Evolutionary conservation across 92 coral and sea anemone species (phyloP).

Genomic region (Paragorgia papillata): DNA sequence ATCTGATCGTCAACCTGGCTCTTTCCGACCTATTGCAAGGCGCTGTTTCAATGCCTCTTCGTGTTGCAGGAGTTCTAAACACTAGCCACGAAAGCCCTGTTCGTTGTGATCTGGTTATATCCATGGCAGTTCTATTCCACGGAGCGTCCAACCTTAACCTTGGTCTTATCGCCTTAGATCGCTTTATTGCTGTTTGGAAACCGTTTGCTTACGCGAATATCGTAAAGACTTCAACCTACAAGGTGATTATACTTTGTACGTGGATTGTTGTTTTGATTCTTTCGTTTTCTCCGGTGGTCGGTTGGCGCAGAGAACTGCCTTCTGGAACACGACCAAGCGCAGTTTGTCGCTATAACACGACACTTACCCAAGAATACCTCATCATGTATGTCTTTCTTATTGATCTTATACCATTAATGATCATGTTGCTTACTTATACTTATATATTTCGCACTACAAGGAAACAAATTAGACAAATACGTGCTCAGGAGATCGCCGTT

Average conservation of each 20-base stretch:
- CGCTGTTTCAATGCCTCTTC: constrained; percentile 80
- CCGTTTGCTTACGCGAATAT: constrained; percentile 23
- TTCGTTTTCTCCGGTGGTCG: constrained; percentile 65
- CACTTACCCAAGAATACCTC: constrained; percentile 71
- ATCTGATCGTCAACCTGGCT: constrained; percentile 87
- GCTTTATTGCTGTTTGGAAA: constrained; percentile 57
- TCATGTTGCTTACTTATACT: constrained; percentile 72
- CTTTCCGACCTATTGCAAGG: constrained; percentile 92
- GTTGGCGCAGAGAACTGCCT: constrained; percentile 58
- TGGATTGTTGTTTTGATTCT: constrained; percentile 66
- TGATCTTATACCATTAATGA: constrained; percentile 68
- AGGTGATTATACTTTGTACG: constrained; percentile 38
- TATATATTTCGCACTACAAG: constrained; percentile 81
- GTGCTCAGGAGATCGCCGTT: constrained; percentile 39
- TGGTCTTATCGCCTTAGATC: constrained; percentile 33
- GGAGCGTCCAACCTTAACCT: constrained; percentile 25
- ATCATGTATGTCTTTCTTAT: constrained; percentile 72
- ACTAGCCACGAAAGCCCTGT: constrained; percentile 6
- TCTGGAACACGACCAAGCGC: constrained; percentile 53
- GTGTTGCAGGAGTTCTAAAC: constrained; percentile 81
- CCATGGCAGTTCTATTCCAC: constrained; percentile 6
- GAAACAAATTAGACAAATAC: constrained; percentile 77
- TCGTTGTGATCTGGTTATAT: constrained; percentile 26
- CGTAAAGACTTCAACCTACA: constrained; percentile 11
- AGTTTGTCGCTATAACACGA: constrained; percentile 79